A percentile compares a stretch with the other conserved stretches of the same genome.
phyloP scores from a whole-genome alignment of 1,140 invertebrate species.

The Cherax quadricarinatus region DNA sequence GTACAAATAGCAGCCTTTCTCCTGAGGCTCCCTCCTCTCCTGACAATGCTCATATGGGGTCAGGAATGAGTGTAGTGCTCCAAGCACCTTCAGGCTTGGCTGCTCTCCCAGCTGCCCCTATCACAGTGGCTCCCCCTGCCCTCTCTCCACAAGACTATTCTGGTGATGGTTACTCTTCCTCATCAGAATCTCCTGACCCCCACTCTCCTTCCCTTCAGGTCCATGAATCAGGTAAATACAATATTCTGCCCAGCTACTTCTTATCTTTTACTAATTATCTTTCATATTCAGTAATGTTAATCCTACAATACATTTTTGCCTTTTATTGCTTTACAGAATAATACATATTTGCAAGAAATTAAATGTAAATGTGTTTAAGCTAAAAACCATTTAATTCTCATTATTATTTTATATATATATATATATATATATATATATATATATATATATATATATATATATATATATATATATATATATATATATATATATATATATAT shows the following conservation, averaged over 20 bases:
- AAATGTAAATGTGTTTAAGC: too few species aligned
- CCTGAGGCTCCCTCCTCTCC: conserved; percentile 21
- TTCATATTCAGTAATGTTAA: background rate
- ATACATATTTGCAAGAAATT: too few species aligned
- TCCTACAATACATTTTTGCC: too few species aligned
- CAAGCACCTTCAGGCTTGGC: conserved; percentile 22
- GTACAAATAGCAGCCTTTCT: background rate
- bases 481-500: too few species aligned
- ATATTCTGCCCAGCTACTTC: background rate
- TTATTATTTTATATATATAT: too few species aligned
- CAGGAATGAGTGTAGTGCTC: conserved; percentile 31
- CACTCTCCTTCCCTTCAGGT: conserved; percentile 61
- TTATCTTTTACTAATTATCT: background rate
- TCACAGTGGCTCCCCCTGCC: conserved; percentile 38
- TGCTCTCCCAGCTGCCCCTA: conserved; percentile 15
- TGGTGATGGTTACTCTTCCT: conserved; percentile 27
- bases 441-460: too few species aligned
- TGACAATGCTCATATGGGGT: conserved; percentile 14
- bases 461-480: too few species aligned
- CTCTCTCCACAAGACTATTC: conserved; percentile 50
- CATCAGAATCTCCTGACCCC: conserved; percentile 34
- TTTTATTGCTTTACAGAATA: too few species aligned
- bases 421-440: too few species aligned
- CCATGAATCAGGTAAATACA: conserved; percentile 58
- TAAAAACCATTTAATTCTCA: too few species aligned